Conservation (phyloP, 92 coral and sea anemone species). For the Diadumene lineata region DNA sequence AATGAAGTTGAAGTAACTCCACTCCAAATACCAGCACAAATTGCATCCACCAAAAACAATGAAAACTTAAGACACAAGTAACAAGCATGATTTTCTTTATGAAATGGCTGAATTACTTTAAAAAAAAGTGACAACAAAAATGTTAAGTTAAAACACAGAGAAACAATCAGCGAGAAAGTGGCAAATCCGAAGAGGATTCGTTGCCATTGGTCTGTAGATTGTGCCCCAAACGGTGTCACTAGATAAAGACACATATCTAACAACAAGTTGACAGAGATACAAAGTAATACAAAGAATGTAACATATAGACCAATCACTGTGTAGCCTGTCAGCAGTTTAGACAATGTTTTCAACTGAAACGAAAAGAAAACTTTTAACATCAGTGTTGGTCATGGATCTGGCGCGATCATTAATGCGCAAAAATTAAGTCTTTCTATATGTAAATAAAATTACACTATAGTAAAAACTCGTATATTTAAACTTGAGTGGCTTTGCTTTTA, state of each 20-base stretch:
- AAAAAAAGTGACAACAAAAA: slow-evolving; percentile 68
- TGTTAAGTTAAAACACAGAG: slow-evolving; percentile 44
- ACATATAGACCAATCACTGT: background rate
- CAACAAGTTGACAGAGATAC: slow-evolving; percentile 69
- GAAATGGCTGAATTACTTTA: slow-evolving; percentile 52
- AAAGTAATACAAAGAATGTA: slow-evolving; percentile 53
- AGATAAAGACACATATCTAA: slow-evolving; percentile 64
- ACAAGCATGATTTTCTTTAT: slow-evolving; percentile 43
- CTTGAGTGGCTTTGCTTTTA: no score
- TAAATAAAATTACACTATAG: no score
- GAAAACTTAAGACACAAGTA: slow-evolving; percentile 31
- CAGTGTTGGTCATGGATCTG: no score
- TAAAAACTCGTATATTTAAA: no score
- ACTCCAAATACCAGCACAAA: slow-evolving; percentile 46
- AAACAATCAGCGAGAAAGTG: slow-evolving; percentile 43
- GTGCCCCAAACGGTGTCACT: slow-evolving; percentile 52
- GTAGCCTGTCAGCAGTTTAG: background rate
- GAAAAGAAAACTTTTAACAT: no score
- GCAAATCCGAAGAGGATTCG: slow-evolving; percentile 39
- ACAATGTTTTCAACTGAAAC: no score
- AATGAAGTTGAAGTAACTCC: slow-evolving; percentile 37
- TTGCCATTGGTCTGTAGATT: slow-evolving; percentile 4
- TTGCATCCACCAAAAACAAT: slow-evolving; percentile 33
- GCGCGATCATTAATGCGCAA: no score
- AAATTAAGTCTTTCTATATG: no score